Conservation (phyloP, 1,140 invertebrate genomes). For the Nixonia krombeini region DNA sequence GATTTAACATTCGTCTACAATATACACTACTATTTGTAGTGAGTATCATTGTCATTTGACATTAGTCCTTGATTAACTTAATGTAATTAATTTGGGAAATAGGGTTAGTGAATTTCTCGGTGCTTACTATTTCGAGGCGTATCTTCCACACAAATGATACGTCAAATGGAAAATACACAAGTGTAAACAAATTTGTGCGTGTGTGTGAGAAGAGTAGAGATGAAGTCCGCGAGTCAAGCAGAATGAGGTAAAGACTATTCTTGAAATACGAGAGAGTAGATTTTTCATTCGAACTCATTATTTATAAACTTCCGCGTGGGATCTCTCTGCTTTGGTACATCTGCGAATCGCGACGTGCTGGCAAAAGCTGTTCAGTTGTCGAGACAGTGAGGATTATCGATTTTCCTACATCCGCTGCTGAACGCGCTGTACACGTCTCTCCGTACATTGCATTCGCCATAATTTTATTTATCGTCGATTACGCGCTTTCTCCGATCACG, state of each 20-base stretch:
- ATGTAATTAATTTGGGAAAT: no score
- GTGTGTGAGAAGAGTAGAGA: no score
- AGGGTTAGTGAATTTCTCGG: no score
- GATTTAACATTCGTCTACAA: no score
- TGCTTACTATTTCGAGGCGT: neutral
- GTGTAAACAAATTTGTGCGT: no score
- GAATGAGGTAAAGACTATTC: neutral
- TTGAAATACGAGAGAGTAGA: neutral
- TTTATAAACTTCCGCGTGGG: neutral
- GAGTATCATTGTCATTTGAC: no score
- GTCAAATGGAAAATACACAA: neutral
- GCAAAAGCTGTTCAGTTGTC: no score
- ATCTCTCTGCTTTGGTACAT: neutral
- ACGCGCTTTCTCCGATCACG: neutral
- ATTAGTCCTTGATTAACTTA: no score
- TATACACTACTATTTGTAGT: no score
- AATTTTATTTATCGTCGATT: neutral
- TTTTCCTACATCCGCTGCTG: neutral
- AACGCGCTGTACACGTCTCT: neutral
- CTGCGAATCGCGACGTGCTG: no score
- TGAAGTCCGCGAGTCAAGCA: neutral
- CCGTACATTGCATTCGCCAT: neutral
- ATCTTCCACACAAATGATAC: neutral
- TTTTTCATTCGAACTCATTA: neutral
- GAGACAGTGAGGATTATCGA: neutral